Conservation (phyloP, 2,888 invertebrate species). For the Anoplius nigerrimus region DNA sequence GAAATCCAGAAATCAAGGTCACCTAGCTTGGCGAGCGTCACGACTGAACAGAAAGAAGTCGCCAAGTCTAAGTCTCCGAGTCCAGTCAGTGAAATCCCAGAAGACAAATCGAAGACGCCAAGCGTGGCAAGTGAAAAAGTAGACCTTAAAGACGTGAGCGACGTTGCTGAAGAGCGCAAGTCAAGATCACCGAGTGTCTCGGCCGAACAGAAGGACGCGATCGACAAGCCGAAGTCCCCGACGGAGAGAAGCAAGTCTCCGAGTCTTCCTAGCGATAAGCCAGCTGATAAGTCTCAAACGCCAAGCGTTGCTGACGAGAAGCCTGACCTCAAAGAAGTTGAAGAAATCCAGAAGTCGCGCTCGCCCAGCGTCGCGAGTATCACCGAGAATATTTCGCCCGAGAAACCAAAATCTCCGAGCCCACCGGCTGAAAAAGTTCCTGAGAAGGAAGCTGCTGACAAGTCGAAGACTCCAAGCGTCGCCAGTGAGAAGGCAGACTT, state of each 20-base stretch:
- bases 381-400: neutral
- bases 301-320: constrained; percentile 27
- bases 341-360: neutral
- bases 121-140: neutral
- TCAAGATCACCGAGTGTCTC: constrained; percentile 23
- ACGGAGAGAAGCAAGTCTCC: constrained; percentile 5
- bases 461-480: constrained; percentile 33
- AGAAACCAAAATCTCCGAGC: constrained; percentile 22
- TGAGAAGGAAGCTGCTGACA: constrained; percentile 25
- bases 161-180: neutral
- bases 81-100: constrained; percentile 1
- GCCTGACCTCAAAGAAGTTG: constrained; percentile 4
- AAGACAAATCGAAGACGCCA: constrained; percentile 8
- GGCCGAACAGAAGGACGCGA: constrained; percentile 10
- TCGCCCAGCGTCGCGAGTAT: neutral
- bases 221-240: constrained; percentile 8
- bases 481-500: constrained; percentile 27
- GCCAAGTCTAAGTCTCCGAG: constrained; percentile 3
- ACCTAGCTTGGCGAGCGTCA: constrained; percentile 21
- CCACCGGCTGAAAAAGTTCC: constrained; percentile 14
- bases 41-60: neutral
- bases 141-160: neutral
- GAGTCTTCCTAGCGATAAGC: constrained; percentile 7
- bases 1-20: constrained; percentile 21
- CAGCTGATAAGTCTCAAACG: constrained; percentile 25